Base-by-base conservation (phyloP, 1,140 invertebrate genomes). In the Macrosteles quadrilineatus region DNA sequence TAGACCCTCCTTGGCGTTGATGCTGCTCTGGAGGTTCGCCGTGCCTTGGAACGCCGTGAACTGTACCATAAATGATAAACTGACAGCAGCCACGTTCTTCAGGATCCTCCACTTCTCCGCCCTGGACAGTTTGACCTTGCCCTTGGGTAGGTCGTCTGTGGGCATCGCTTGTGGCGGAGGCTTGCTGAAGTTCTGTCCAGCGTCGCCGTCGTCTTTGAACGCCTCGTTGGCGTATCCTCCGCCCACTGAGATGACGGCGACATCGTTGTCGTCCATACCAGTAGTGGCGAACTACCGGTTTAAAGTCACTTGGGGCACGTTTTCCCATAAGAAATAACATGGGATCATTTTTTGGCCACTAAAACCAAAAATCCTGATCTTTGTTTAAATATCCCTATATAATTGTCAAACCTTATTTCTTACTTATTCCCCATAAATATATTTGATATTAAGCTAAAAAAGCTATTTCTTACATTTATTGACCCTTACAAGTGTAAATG, bases 1-100 rank as follows among this genome's bases (percentile, higher is more conserved):
- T 9, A 95, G 84, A 63, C 92, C 92, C 74, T 92, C 91, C 74
- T 86, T 87, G 2, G 91, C 89, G 79, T 95, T 94, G 74, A 95
- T 93, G 40, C 91, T 93, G 25, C 91, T 93, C 78, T 95, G 95
- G 3, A 97, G 82, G 76, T 95, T 96, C 0, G 94, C 92, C 45
- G 94, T 94, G 47, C 93, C 92, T 78, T 91, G 88, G 80, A 96
- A 97, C 32, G 95, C 94, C 19, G 93, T 96, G 81, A 97, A 97
- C 75, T 97, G 92, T 67, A 96, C 91, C 87, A 96, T 93, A 78
- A 97, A 97, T 1, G 93, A 91, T 63, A 91, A 81, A 71, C 93
- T 95, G 4, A 97, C 90, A 47, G 93, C 87, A 27, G 89, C 85
- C 36, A 96, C 88, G 82, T 96, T 96, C 80, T 94, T 95, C 71